phyloP scores from a whole-genome alignment of 2,113 vertebrate genomes.

The Rhegmatorhina hoffmannsi region DNA sequence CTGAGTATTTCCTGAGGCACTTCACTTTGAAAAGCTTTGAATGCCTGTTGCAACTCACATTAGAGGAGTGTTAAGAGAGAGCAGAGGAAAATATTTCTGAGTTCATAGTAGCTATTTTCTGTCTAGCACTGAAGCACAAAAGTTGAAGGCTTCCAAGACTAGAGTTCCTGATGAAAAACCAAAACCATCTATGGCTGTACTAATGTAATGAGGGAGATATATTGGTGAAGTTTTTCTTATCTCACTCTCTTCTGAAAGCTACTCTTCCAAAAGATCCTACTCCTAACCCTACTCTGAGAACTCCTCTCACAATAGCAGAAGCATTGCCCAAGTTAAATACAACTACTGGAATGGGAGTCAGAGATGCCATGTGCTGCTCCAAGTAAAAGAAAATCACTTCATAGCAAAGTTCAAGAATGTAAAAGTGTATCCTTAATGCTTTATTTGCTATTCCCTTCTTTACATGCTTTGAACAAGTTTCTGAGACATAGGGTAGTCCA shows the following conservation, averaged over 20 bases:
- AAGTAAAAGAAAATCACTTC: not conserved
- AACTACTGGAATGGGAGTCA: not conserved
- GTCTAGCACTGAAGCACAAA: not conserved
- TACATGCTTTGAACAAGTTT: not conserved
- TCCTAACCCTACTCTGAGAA: not conserved
- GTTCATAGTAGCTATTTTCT: not conserved
- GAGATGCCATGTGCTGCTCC: not conserved
- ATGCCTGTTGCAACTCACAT: not conserved
- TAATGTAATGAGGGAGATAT: not conserved
- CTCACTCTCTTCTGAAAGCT: not conserved
- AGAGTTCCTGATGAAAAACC: not conserved
- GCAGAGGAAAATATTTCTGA: not conserved
- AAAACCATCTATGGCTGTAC: not conserved
- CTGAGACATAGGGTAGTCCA: not conserved
- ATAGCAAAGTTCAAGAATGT: not conserved
- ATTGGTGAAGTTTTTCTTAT: accelerated
- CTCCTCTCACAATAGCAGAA: not conserved
- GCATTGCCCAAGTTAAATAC: not conserved
- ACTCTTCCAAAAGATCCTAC: not conserved
- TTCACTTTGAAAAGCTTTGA: not conserved
- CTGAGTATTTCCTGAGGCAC: not conserved
- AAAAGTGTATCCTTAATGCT: not conserved
- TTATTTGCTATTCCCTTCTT: not conserved
- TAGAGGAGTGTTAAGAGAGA: not conserved
- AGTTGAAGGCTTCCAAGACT: not conserved